Base-by-base conservation (phyloP, 2,888 invertebrate species). In the Parapristionchus giblindavisi region DNA sequence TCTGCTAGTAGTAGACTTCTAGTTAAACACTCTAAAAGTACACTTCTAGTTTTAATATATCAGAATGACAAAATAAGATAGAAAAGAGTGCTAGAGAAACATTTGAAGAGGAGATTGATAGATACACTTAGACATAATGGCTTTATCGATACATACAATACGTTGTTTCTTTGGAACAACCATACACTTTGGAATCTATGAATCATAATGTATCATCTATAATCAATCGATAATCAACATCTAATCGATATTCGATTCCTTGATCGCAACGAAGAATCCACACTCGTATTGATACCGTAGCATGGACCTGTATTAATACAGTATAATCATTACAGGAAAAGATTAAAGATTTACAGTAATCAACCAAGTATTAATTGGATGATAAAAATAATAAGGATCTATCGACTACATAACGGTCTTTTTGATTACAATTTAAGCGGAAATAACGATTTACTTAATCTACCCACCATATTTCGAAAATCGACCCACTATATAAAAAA, bases 221-320 rank as follows among this genome's bases (percentile, higher is more conserved):
- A 27, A 63, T 24, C 29, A 40, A 24, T 63, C 27, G 38, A 63
- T 43, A 40, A 40, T 40, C 4, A 4, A 27, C n/a, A 24, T 24
- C 40, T 43, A 48, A 14, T 65, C 65, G 17, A 66, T 17, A 24
- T 48, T 51, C 5, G 48, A 51, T 51, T 70, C 70, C 48, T 72
- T 72, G 6, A 72, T 36, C 29, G 80, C 81, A 17, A 71, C 75
- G 66, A 83, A 82, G 77, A 77, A 83, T 5, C 76, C 81, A 71
- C 83, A 83, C 17, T 68, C 75, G 68, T 80, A 83, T 24, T 72
- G 61, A 76, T 79, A 79, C 34, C 76, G 76, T 1, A 81, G 76
- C 83, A 83, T 83, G 0, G 81, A 82, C 32, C 34, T 51, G 43
- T 65, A 75, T n/a, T n/a, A n/a, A n/a, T n/a, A n/a, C n/a, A n/a